Percentiles rank a stretch among this genome's conserved stretches.
These are phyloP conservation scores for Enteromius thamalakanensis DNA, from an alignment of 2,797 vertebrate genomes.

Conservation along the genomic window DNA sequence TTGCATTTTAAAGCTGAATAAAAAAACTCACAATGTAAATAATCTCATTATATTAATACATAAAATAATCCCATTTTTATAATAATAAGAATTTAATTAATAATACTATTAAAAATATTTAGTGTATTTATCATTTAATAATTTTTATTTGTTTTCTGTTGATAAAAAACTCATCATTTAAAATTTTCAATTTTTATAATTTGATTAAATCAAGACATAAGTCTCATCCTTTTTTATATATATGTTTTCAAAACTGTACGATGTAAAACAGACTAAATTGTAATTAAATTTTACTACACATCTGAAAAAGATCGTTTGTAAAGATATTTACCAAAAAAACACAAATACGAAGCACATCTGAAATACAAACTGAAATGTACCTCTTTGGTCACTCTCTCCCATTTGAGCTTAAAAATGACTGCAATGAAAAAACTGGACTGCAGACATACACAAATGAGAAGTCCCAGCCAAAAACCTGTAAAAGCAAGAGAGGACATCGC, in stretches of 20 bases:
- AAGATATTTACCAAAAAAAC: neutral
- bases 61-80: neutral
- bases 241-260: neutral
- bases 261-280: neutral
- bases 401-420: constrained; percentile 81
- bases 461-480: constrained; percentile 88
- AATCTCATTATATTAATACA: neutral
- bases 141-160: too few species aligned
- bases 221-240: too few species aligned
- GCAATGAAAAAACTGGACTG: constrained; percentile 81
- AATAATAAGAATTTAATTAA: neutral
- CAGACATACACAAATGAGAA: constrained; percentile 78
- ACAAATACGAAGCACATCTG: neutral
- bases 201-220: too few species aligned
- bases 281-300: neutral
- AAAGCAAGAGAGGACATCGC: constrained; percentile 16
- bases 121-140: too few species aligned
- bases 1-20: neutral
- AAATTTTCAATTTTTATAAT: too few species aligned
- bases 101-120: too few species aligned
- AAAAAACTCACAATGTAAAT: neutral
- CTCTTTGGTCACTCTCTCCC: constrained; percentile 81
- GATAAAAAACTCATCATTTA: too few species aligned
- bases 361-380: constrained; percentile 60
- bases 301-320: neutral